phyloP scores from a whole-genome alignment of 2,888 invertebrate genomes.

The Caenorhabditis plicata region DNA sequence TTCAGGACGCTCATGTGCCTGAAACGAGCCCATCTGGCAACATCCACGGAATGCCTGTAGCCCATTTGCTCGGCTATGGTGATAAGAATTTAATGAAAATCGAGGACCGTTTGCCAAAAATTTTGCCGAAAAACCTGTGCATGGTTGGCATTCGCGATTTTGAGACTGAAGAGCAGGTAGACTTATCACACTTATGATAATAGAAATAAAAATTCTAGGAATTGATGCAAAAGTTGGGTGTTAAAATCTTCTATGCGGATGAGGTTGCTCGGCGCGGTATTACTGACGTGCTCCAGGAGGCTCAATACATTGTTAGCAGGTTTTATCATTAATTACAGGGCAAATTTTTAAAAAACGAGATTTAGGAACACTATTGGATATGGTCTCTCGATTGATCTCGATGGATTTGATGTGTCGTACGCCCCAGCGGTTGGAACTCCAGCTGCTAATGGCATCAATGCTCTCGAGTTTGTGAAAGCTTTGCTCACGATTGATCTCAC shows the following conservation, averaged over 20 bases:
- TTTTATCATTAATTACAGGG: slow-evolving; percentile 2
- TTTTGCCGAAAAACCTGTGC: slow-evolving; percentile 51
- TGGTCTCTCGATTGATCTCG: slow-evolving; percentile 58
- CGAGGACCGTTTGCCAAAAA: slow-evolving; percentile 49
- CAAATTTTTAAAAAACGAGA: not conserved
- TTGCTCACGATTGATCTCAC: slow-evolving; percentile 46
- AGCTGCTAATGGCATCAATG: slow-evolving; percentile 52
- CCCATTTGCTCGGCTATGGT: slow-evolving; percentile 56
- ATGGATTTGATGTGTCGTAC: slow-evolving; percentile 53
- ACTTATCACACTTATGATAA: not conserved
- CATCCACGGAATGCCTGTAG: slow-evolving; percentile 60
- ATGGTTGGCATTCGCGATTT: slow-evolving; percentile 56
- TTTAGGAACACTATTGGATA: slow-evolving; percentile 51
- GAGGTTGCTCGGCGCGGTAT: slow-evolving; percentile 54
- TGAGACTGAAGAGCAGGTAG: slow-evolving; percentile 54
- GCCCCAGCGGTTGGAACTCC: slow-evolving; percentile 60
- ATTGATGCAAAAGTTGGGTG: slow-evolving; percentile 52
- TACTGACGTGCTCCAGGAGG: slow-evolving; percentile 53
- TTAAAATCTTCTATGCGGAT: slow-evolving; percentile 52
- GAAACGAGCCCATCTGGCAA: slow-evolving; percentile 51
- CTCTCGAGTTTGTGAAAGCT: slow-evolving; percentile 54
- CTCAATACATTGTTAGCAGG: slow-evolving; percentile 47
- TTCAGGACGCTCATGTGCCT: slow-evolving; percentile 55
- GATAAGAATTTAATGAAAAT: slow-evolving; percentile 39
- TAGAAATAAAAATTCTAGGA: slow-evolving; percentile 31